Evolutionary conservation across 2,888 invertebrate genomes (phyloP), one percentile per base, ranked within the genome.

Genomic region (Choristoneura rosaceana): DNA sequence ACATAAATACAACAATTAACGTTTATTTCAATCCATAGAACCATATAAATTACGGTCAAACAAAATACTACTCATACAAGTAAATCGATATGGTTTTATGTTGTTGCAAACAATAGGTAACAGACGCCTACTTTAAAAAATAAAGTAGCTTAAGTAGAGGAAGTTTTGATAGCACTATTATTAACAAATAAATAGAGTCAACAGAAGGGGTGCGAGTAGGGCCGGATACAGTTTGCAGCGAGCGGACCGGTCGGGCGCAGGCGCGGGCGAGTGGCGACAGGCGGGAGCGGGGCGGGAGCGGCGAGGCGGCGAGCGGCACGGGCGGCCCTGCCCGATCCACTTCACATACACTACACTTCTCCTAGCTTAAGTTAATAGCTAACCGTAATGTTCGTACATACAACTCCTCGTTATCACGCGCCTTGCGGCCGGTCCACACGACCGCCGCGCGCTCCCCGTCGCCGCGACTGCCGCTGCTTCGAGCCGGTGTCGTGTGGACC

Each of bases 11-110:
- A 93, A 92, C 92, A 93, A 90, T 90, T 90, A 92, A 92, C 91
- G 86, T 93, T 93, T 93, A 93, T 93, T 93, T 93, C 90, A 93
- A 91, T 93, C 91, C 93, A 92, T 89, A 91, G 92, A 91, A 93
- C 92, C 92, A 91, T 91, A 91, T 91, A 90, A 90, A 90, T 92
- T 87, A 91, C 89, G 89, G 82, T 89, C 87, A 91, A 91, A 89
- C 87, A 86, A 90, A 92, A 89, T 89, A 89, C 91, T 91, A 92
- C 89, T 87, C 84, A 84, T 89, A 90, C 86, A 87, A 82, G 82
- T 84, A 86, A 87, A 87, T 90, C 83, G 90, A 88, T 89, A 89
- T 90, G 89, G 90, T 90, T 90, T 87, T 87, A 89, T 87, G 88
- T 87, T 87, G 88, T 89, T 88, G 90, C 86, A 84, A 85, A 74